Evolutionary conservation across 1,140 invertebrate genomes (phyloP).

Genomic region (Drosophila cardini): DNA sequence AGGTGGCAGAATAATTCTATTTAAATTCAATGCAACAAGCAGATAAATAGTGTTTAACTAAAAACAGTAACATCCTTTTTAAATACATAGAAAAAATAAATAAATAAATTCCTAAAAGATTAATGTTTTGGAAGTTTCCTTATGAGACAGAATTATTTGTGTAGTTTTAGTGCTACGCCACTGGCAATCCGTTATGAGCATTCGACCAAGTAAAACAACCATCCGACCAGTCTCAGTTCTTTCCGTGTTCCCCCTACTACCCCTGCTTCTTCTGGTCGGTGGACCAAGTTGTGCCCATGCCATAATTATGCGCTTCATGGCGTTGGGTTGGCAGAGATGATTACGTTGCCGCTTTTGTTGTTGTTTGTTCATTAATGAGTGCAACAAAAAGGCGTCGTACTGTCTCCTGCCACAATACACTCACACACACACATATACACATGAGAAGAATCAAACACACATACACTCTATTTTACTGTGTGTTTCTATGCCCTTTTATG

Average conservation of each 20-base stretch:
- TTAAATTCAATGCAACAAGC: neutral
- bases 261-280: neutral
- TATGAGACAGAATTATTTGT: conserved; percentile 24
- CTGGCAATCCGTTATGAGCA: conserved; percentile 35
- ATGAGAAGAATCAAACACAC: conserved; percentile 2
- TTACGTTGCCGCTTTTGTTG: conserved; percentile 67
- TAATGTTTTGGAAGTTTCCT: conserved; percentile 1
- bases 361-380: conserved; percentile 82
- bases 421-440: conserved; percentile 17
- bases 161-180: conserved; percentile 36
- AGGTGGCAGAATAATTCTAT: neutral
- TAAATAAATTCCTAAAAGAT: neutral
- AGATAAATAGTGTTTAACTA: neutral
- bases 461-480: conserved; percentile 45
- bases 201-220: conserved; percentile 43
- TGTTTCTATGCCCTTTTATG: conserved; percentile 69
- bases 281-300: conserved; percentile 38
- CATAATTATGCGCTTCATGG: conserved; percentile 79
- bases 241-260: no score
- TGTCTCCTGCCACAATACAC: conserved; percentile 15
- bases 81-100: neutral
- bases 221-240: conserved; percentile 20
- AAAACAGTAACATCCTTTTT: neutral
- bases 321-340: conserved; percentile 74
- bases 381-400: conserved; percentile 71